Evolutionary conservation across 2,113 vertebrate species (phyloP), one percentile per base, ranked within the genome.

Genomic region (Rhynchomys soricoides): DNA sequence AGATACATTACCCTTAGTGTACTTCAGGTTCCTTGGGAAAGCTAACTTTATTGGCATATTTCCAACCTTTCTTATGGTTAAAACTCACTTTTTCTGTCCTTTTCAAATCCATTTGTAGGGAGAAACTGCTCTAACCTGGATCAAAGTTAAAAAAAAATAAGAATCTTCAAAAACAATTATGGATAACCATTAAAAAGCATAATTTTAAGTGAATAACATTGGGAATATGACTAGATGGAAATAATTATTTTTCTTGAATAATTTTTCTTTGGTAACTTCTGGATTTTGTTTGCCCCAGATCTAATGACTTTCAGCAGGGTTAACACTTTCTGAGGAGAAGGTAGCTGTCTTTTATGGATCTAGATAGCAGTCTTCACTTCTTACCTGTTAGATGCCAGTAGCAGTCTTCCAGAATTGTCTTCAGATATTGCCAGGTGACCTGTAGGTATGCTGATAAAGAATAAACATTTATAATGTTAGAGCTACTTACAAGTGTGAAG

Each of bases 191-290:
- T 52, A 62, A 70, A 86, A 86, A 34, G 17, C 10, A 66, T 37
- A 45, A 57, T 48, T 93, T 79, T 57, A 31, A 79, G 3, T 12
- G 9, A 86, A 89, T 37, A 92, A 66, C 12, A 73, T 43, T 66
- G 24, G 0, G 24, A 50, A 85, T 55, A 91, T 22, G 50, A 64
- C n/a, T 64, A 7, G 73, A 57, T n/a, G 13, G 26, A 24, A 89
- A 45, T 71, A 62, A 48, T 83, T 91, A 21, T 90, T 92, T 93
- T 86, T 79, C 37, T 59, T 77, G 59, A 8, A 12, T 64, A 1
- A 31, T 88, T 89, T 88, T 89, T 81, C 52, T 94, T 95, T 89
- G 29, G 15, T 93, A 66, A 82, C 15, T 68, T 24, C 16, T 37
- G 6, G 37, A 4, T 66, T 89, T 93, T 34, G 70, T 40, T 7